Evolutionary conservation across 2,113 vertebrate species (phyloP).

Genomic region (Himantopus leucocephalus): DNA sequence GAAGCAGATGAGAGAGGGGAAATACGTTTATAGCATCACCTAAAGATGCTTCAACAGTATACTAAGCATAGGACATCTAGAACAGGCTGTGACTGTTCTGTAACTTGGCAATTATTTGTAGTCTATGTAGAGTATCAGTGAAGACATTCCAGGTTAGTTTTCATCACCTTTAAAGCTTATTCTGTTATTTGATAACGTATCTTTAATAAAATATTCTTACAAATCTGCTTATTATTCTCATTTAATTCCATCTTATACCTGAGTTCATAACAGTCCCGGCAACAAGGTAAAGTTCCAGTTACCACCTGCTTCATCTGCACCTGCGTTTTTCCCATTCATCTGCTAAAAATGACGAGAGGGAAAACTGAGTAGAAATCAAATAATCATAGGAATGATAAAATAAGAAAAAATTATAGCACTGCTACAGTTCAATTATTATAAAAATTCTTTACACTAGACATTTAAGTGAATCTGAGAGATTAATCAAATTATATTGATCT

Average conservation of each 20-base stretch:
- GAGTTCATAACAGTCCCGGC: background rate
- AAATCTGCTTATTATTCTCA: constrained; percentile 62
- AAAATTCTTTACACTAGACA: background rate
- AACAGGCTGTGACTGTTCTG: constrained; percentile 63
- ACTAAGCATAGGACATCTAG: background rate
- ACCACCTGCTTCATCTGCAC: background rate
- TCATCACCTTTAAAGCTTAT: constrained; percentile 53
- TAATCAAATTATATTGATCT: background rate
- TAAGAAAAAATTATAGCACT: background rate
- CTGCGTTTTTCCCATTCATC: background rate
- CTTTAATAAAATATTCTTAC: constrained; percentile 64
- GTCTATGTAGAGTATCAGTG: constrained; percentile 11
- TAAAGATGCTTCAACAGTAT: background rate
- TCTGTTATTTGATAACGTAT: constrained; percentile 51
- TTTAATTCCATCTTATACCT: constrained; percentile 42
- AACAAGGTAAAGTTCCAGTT: background rate
- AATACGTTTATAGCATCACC: background rate
- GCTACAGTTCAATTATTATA: background rate
- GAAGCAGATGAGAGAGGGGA: background rate
- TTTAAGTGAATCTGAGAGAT: background rate
- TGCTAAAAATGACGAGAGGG: background rate
- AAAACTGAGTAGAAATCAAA: background rate
- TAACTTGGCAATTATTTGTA: constrained; percentile 58
- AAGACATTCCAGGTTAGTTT: constrained; percentile 49
- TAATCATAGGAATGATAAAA: background rate